Evolutionary conservation across 2,113 vertebrate genomes (phyloP), one percentile per base, ranked within the genome.

Genomic region (Psophia crepitans): DNA sequence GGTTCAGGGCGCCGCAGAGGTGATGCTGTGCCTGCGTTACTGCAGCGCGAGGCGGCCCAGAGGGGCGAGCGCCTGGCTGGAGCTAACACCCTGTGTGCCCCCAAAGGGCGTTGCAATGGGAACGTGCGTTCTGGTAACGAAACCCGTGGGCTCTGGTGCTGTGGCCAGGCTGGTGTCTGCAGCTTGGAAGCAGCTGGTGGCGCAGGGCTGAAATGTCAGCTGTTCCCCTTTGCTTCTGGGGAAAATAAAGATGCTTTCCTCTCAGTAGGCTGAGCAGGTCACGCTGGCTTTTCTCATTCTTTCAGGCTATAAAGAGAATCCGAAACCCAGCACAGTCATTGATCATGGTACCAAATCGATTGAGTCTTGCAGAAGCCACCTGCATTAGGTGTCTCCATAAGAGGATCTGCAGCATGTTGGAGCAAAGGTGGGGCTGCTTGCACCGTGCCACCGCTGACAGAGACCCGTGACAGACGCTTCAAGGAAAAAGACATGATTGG

Each of bases 61-160:
- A 48, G 15, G 14, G 48, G 39, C 14, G 19, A 43, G 20, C 24
- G 39, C 39, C 27, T 30, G 7, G 22, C 71, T 11, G 28, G 30
- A 61, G 8, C 16, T 66, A 19, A 26, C 6, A 8, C 7, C 32
- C 2, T 2, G 0, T 44, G 46, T 30, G 11, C n/a, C 46, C 28
- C 13, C 24, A 54, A 78, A 75, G 5, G 18, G 3, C 3, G 6
- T 63, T 44, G 63, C 26, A 19, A 23, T 0, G 9, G 35, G 19
- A 81, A 26, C 0, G 0, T 2, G 4, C 39, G 24, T 16, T 54
- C 49, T 61, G 21, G 9, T 46, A 44, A 22, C 12, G 44, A 70
- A 77, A 60, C 0, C 0, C 1, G 0, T 14, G 9, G 8, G 9
- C 28, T 71, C 26, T 4, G 19, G 11, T n/a, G 8, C 28, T 43